Conservation (phyloP, 2,888 invertebrate species). For the Hypercompe scribonia region DNA sequence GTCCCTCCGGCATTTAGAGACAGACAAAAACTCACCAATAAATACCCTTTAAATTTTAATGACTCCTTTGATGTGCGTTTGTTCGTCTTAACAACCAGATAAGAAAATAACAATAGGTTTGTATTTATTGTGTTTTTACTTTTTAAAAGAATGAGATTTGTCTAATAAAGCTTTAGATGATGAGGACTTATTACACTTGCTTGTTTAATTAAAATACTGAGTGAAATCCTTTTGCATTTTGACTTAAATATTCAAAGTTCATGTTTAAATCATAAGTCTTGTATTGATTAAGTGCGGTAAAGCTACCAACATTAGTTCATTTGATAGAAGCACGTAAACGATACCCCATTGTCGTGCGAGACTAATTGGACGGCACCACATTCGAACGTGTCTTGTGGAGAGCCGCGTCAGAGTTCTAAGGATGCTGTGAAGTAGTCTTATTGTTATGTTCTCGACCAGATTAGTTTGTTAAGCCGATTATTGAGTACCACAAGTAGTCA, state of each 20-base stretch:
- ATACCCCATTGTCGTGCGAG: neutral
- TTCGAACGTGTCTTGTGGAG: neutral
- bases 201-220: neutral
- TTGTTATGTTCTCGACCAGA: neutral
- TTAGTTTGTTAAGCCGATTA: neutral
- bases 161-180: neutral
- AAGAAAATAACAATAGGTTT: neutral
- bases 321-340: neutral
- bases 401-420: neutral
- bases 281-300: neutral
- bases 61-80: conserved; percentile 4
- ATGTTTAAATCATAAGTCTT: neutral
- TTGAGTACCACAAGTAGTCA: neutral
- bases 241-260: neutral
- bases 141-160: neutral
- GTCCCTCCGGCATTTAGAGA: conserved; percentile 29
- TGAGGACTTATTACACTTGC: neutral
- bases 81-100: neutral
- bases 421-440: neutral
- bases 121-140: neutral
- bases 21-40: conserved; percentile 30
- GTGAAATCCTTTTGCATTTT: too few species aligned
- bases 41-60: conserved; percentile 20
- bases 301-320: neutral
- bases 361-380: neutral